Base-by-base conservation (phyloP, 2,888 invertebrate genomes). In the Tenthredo distinguenda region DNA sequence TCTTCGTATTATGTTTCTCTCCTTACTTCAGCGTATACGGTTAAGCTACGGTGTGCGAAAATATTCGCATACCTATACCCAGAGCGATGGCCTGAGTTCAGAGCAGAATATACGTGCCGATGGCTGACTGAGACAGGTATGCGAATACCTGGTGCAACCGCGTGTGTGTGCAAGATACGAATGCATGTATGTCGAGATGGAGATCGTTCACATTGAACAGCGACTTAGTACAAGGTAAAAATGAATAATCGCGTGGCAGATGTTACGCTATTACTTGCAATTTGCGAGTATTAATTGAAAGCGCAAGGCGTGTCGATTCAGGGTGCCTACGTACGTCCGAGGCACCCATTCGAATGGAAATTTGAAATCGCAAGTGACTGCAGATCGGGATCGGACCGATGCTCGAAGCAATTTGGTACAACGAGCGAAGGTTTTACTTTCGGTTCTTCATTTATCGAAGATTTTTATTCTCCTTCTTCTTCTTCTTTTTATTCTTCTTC, bases 201-300 rank as follows among this genome's bases (percentile, higher is more conserved):
- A 31, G 34, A 68, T 68, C 31, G 34, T 37, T n/a, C 71, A 15
- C 34, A 37, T n/a, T 9, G 12, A 47, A n/a, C 43, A 12, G 76
- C 26, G 43, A 40, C 26, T 26, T 43, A 62, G n/a, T n/a, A 34
- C 37, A 71, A 37, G 37, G 47, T 47, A 76, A 76, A 76, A 76
- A 76, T 76, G 40, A 76, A 26, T 76, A 76, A 76, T 76, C 47
- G 76, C 76, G 43, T 76, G 76, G 47, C 43, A 76, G 76, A 76
- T 43, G 76, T 47, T 76, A 47, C 26, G 76, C 76, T 43, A 43
- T 76, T 76, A 76, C 43, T 76, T 47, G 76, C 47, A 76, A 76
- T 47, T 76, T 72, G 47, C 47, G 15, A 15, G 47, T 47, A 43
- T 76, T 47, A 76, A 47, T 76, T 76, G 76, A 76, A 76, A 76